Base-by-base conservation (phyloP, 2,888 invertebrate genomes). In the Furcula furcula region DNA sequence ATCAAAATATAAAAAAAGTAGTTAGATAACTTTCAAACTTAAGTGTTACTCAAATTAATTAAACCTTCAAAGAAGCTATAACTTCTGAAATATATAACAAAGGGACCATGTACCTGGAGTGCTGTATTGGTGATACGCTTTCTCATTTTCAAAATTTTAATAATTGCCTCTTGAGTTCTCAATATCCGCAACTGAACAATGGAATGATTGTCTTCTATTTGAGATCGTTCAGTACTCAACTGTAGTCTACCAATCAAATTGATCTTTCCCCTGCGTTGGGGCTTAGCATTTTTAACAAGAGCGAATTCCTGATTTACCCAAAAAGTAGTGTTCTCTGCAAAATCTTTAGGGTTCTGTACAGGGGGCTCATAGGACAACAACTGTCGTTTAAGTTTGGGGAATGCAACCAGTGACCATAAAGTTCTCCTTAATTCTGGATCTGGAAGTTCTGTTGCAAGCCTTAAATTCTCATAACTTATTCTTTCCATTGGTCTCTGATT, bases 241-340 rank as follows among this genome's bases (percentile, higher is more conserved):
- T 98, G 98, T 49, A 99, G 90, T 56, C 99, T 92, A 31, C 99
- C 99, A 73, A 99, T 96, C 56, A 99, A 89, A 90, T 98, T 99
- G 19, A 99, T 92, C 87, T 98, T 98, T 34, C 99, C 99, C 50
- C 99, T 90, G 58, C 95, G 94, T 78, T 99, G 99, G 2, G 95
- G 90, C 83, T 98, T 98, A 7, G 95, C 96, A 89, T 97, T 98
- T 91, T 99, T 98, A 31, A 98, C 93, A 14, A 94, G 91, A 25
- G 97, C 95, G 90, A 99, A 99, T 60, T 98, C 97, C 77, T 98
- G 98, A 89, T 99, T 99, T 7, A 98, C 94, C 96, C 97, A 97
- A 88, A 99, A 99, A 46, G 93, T 91, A 2, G 98, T 97, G 64
- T 95, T 93, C 76, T 98, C 98, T 12, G 92, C 92, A 82, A 99